Conservation (phyloP, 1,140 invertebrate species). For the Lordiphosa collinella region DNA sequence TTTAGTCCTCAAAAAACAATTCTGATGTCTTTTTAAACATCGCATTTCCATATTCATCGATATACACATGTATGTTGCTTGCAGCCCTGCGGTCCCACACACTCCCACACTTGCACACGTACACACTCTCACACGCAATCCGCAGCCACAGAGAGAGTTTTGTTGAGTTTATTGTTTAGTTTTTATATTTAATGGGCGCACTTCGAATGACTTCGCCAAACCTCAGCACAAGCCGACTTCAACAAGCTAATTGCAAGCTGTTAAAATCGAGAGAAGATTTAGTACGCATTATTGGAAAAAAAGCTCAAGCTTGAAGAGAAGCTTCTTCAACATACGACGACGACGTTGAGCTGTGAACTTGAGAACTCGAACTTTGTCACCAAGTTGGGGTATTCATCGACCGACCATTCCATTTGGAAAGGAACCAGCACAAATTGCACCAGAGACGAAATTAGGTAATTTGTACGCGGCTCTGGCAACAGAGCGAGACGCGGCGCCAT, state of each 20-base stretch:
- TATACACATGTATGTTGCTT: conserved; percentile 4
- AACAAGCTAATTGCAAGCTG: conserved; percentile 7
- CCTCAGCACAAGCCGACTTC: conserved; percentile 3
- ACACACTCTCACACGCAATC: conserved; percentile 9
- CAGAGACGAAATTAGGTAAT: conserved; percentile 66
- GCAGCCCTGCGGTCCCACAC: conserved; percentile 10
- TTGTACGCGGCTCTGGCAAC: conserved; percentile 52
- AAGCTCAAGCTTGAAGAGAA: conserved; percentile 22
- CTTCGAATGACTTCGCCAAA: conserved; percentile 12
- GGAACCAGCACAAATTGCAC: conserved; percentile 56
- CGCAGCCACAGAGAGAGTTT: conserved; percentile 37
- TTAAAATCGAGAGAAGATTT: conserved; percentile 30
- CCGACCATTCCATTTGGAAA: conserved; percentile 22
- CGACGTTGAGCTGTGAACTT: conserved; percentile 35
- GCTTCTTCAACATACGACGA: conserved; percentile 10
- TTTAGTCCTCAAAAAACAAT: too few species aligned
- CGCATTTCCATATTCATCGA: conserved; percentile 2
- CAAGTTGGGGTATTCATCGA: conserved; percentile 13
- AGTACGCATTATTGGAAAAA: conserved; percentile 20
- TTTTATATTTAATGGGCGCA: conserved; percentile 33
- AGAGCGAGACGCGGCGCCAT: conserved; percentile 25
- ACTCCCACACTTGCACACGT: not conserved
- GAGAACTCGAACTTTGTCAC: conserved; percentile 68
- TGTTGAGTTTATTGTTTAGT: conserved; percentile 40
- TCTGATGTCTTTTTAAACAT: too few species aligned